These are phyloP conservation scores for Drosophila macrothrix DNA, from an alignment of 2,888 invertebrate genomes.

Conservation along the genomic window DNA sequence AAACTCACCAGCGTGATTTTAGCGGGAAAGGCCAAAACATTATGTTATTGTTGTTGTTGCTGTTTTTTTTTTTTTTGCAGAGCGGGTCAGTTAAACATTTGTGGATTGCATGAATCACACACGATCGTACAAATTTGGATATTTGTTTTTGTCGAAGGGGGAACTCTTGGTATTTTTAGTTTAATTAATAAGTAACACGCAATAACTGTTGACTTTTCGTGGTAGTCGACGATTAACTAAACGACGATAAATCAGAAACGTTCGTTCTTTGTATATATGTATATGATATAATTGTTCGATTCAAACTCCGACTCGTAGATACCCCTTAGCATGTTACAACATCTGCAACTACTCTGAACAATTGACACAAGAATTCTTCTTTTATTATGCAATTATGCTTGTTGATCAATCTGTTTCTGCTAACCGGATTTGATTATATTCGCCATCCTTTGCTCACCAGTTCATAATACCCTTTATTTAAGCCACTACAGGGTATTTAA, in stretches of 20 bases:
- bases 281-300: background rate
- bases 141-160: background rate
- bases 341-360: background rate
- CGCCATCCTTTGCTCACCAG: background rate
- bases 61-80: slow-evolving; percentile 1
- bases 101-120: slow-evolving; percentile 15
- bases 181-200: background rate
- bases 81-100: slow-evolving; percentile 1
- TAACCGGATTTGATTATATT: background rate
- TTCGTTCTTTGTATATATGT: background rate
- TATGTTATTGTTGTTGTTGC: slow-evolving; percentile 1
- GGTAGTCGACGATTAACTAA: background rate
- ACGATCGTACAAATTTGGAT: background rate
- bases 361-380: background rate
- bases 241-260: background rate
- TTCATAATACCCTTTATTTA: background rate
- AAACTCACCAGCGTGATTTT: slow-evolving; percentile 51
- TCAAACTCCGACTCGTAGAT: background rate
- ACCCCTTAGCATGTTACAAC: background rate
- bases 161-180: slow-evolving; percentile 5
- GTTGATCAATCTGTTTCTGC: background rate
- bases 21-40: slow-evolving; percentile 49
- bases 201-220: background rate
- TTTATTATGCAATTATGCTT: background rate
- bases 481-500: background rate